Evolutionary conservation across 2,113 vertebrate genomes (phyloP), one percentile per base, ranked within the genome.

Genomic region (Serilophus lunatus): DNA sequence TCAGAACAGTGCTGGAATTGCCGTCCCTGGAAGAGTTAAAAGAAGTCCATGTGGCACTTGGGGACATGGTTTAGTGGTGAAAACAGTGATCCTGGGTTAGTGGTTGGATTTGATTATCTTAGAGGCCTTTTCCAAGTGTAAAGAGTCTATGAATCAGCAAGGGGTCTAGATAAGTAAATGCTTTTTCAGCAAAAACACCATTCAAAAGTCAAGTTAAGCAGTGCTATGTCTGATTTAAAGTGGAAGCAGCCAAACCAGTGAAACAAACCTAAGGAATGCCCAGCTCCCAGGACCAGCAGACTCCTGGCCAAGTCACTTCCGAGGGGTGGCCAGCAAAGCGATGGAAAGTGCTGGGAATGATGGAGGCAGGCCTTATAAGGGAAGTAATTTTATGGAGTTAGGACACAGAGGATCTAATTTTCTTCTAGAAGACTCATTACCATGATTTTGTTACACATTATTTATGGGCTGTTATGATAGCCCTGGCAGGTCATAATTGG

Each of bases 401-500:
- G 79, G 36, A 88, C 82, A 72, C 51, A 6, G 93, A 93, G 90
- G 79, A 86, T 91, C 90, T 91, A 17, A 97, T 97, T 96, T 96
- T 94, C 92, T 81, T 88, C 69, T 86, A 33, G 72, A 96, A 90
- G 79, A 51, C 90, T 96, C 95, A 94, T 96, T 88, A 94, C 80
- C 74, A 19, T 92, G 93, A 93, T 94, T 92, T 92, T 94, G 76
- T 96, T 84, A 95, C 90, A 66, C 40, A 11, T 93, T 96, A 96
- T 96, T 94, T 95, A 96, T 93, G 90, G 83, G 85, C 92, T 96
- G 85, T 94, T 97, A 92, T 95, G 95, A 96, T 95, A 95, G 88
- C 64, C 92, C 93, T 96, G 95, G 92, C 93, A 96, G 95, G 93
- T 92, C 94, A 90, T 95, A 94, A 94, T 95, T 96, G 93, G 95